phyloP scores from a whole-genome alignment of 1,140 invertebrate genomes.

The Potamilus streckersoni region DNA sequence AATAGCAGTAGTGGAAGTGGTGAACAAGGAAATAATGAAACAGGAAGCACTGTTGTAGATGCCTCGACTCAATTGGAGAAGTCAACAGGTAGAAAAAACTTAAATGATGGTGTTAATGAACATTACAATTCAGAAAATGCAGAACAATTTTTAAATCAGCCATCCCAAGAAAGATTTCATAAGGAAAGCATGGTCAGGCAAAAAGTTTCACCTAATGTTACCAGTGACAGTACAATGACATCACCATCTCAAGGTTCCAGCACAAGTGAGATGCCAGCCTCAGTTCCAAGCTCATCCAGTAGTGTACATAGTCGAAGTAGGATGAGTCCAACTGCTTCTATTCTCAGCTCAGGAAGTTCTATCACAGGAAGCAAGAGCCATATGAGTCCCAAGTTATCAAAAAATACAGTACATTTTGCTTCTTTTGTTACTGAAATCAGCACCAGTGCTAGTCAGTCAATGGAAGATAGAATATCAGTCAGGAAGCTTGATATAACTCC shows the following conservation, averaged over 20 bases:
- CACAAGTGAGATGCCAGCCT: neutral
- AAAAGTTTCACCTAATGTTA: too few species aligned
- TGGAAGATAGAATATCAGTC: conserved; percentile 47
- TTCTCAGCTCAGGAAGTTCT: conserved; percentile 37
- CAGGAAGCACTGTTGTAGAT: too few species aligned
- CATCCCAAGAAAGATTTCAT: too few species aligned
- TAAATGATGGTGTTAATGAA: neutral
- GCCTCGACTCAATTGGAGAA: too few species aligned
- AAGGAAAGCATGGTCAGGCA: too few species aligned
- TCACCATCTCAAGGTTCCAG: conserved; percentile 21
- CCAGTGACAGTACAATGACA: neutral
- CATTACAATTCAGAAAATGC: neutral
- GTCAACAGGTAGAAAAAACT: neutral
- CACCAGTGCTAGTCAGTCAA: conserved; percentile 52
- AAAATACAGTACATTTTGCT: conserved; percentile 60
- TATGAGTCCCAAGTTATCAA: conserved; percentile 57
- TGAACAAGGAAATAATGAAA: conserved; percentile 9
- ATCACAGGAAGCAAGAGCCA: conserved; percentile 32
- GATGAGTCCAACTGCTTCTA: conserved; percentile 31
- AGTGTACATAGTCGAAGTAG: conserved; percentile 30
- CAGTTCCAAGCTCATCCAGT: conserved; percentile 11
- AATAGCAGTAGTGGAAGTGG: conserved; percentile 8
- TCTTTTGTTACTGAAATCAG: conserved; percentile 50
- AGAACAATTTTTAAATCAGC: too few species aligned
- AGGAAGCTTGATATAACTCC: conserved; percentile 47